Evolutionary conservation across 2,888 invertebrate genomes (phyloP), one percentile per base, ranked within the genome.

Genomic region (Drosophila kambysellisi): DNA sequence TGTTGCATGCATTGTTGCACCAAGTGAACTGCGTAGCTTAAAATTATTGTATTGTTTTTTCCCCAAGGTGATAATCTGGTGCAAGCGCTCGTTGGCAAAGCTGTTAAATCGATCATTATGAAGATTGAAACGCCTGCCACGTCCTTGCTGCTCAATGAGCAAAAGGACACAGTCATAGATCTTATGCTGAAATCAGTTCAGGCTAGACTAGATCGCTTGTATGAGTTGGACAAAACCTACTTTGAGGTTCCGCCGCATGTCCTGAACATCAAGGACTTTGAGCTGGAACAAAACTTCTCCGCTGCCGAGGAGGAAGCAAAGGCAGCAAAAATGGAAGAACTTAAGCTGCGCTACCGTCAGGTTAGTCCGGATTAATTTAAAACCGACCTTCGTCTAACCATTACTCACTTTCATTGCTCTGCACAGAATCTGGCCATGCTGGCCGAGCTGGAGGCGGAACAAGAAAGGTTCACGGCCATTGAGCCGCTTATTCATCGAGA

Each of bases 181-280:
- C 78, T 85, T 6, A 87, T 92, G 53, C 68, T 75, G 37, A 52
- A 66, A 0, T 60, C 83, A 4, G 86, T 91, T 50, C 69, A 74
- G 6, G 30, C 56, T 4, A 82, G 80, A 6, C 66, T 92, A 0
- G 53, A 74, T 12, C 29, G 20, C 0, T 72, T 92, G 2, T 72
- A 83, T 4, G 62, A 81, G 5, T 52, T 92, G 33, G 91, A 92
- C 66, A 76, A 75, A 25, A 76, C 81, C 17, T 74, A 85, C 60
- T 92, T 93, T 60, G 73, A 77, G 0, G 83, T 93, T 35, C 93
- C 93, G 0, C 74, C 86, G 4, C 84, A 92, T 82, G 90, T 93
- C 7, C 64, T 92, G 6, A 75, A 90, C 8, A 78, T 82, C 0
- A 83, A 87, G 6, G 91, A 92, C 53, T 77, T 86, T 25, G 82